These are phyloP conservation scores for Sturnus vulgaris DNA, from an alignment of 2,113 vertebrate genomes.

Conservation along the genomic window DNA sequence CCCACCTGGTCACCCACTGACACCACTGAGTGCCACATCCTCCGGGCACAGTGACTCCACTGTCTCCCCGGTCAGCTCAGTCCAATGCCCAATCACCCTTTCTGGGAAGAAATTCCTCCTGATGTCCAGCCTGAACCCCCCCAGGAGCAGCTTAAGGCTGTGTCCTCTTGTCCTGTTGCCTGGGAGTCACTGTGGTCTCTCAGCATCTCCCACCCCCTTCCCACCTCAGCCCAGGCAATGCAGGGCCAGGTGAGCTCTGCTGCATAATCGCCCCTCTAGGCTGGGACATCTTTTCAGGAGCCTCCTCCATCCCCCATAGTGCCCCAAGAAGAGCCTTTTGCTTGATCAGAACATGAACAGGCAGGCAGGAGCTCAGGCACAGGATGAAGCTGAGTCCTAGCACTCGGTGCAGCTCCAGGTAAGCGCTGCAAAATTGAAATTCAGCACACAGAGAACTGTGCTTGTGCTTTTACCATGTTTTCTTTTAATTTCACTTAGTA, in stretches of 20 bases:
- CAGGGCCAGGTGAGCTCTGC: background rate
- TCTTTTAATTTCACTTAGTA: background rate
- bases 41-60: rapidly evolving
- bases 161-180: background rate
- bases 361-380: background rate
- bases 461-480: background rate
- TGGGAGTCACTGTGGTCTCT: background rate
- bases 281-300: background rate
- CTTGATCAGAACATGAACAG: background rate
- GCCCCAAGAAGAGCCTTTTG: background rate
- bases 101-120: background rate
- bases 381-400: background rate
- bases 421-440: background rate
- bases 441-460: background rate
- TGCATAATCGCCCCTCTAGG: background rate
- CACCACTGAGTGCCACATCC: background rate
- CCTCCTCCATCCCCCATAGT: background rate
- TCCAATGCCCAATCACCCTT: background rate
- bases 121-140: background rate
- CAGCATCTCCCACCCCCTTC: background rate
- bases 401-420: background rate
- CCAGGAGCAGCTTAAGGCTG: background rate
- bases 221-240: background rate
- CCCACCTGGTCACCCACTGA: background rate
- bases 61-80: background rate